Evolutionary conservation across 2,797 vertebrate species (phyloP), one percentile per base, ranked within the genome.

Genomic region (Poecilia gillii): DNA sequence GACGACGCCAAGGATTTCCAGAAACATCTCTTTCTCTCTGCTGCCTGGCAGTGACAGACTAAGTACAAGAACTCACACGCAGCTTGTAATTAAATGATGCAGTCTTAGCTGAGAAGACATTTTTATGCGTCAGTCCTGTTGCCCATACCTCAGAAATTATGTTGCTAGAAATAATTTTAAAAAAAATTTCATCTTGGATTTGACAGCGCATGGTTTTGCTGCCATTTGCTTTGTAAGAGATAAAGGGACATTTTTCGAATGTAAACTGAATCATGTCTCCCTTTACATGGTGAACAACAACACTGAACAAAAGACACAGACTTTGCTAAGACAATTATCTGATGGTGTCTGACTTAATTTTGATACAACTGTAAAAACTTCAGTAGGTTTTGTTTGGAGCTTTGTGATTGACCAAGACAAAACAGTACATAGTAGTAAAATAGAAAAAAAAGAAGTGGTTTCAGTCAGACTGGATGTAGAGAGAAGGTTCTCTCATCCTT

Each of bases 61-160:
- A 85, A 88, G 75, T 78, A 85, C 66, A 75, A 66, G 3, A 77
- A 82, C 86, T 86, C 68, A 80, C 75, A 46, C 47, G 77, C 6
- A 43, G 4, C 20, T 4, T 74, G 36, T 72, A 74, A 85, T 87
- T 81, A 81, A 57, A 80, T 79, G 55, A 55, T 80, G 18, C 28
- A 49, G 70, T 76, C 39, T 1, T 31, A 53, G 47, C 20, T 6
- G 14, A 70, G 33, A 73, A 51, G 46, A 77, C 85, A 87, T 90
- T 78, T 80, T 39, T 49, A 49, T 39, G 31, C 46, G 75, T 79
- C 79, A 79, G 25, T 70, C 84, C 76, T 16, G 64, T 73, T 64
- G 74, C 82, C 82, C 75, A 66, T 73, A 55, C 79, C 51, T 74
- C 1, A 66, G 84, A 43, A 85, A 85, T 80, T 23, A 78, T 9